Evolutionary conservation across 1,140 invertebrate genomes (phyloP), one percentile per base, ranked within the genome.

Genomic region (Caligus rogercresseyi): DNA sequence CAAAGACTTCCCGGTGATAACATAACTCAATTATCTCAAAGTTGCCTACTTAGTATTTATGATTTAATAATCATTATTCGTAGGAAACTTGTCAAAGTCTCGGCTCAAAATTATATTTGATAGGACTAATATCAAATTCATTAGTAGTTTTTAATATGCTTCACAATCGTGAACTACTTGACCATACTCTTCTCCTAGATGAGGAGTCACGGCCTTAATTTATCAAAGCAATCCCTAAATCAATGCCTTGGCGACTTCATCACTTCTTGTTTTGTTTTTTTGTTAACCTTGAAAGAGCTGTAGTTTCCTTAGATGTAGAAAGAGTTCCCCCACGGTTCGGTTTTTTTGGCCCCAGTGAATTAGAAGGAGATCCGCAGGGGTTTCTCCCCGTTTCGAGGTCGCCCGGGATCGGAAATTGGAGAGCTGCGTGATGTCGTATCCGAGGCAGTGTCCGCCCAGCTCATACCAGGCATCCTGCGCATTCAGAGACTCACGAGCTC

Each of bases 261-360:
- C n/a, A n/a, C n/a, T n/a, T n/a, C n/a, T n/a, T n/a, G n/a, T n/a
- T n/a, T n/a, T n/a, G n/a, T n/a, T 69, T 19, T 80, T 73, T 31
- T 74, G 67, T 79, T 90, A 82, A 1, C 82, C 82, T 67, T 81
- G 76, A 68, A 82, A 82, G 67, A 87, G 80, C 65, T 83, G 77
- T 80, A 88, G 85, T 67, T 72, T 73, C 20, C 72, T 82, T 2
- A 86, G 74, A 19, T 85, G 69, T 1, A 81, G 74, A 71, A 88
- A 89, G 3, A 93, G 72, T 71, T 87, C 83, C 54, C 80, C 71
- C 1, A 87, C 79, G 16, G 81, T 83, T 67, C 89, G 86, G 73
- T 89, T 90, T 61, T 82, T 78, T 67, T 82, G 78, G 3, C 84
- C 83, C 86, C 86, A 92, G 56, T 79, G 72, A 25, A 76, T 80